A percentile compares a stretch with the other conserved stretches of the same genome.
These are phyloP conservation scores for Arizona elegans DNA, from an alignment of 2,113 vertebrate species.

Conservation along the genomic window DNA sequence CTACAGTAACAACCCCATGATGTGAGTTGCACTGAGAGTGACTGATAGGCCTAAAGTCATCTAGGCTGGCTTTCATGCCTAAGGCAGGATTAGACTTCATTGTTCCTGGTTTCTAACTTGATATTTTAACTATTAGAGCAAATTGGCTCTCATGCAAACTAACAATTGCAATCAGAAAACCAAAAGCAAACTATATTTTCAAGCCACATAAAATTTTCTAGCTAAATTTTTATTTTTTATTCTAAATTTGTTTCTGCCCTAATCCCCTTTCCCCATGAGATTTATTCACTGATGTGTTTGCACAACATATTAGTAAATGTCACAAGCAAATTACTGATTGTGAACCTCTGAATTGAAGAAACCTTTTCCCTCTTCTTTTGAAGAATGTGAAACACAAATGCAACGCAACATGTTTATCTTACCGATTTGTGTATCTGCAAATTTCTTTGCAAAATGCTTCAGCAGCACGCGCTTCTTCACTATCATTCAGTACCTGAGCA, in stretches of 20 bases:
- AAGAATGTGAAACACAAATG: background rate
- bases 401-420: background rate
- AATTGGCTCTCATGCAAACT: background rate
- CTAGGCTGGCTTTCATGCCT: too few relatives aligned
- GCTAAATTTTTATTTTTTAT: background rate
- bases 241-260: background rate
- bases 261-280: background rate
- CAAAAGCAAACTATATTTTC: background rate
- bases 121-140: too few relatives aligned
- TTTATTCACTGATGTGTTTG: background rate
- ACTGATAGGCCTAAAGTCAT: too few relatives aligned
- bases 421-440: conserved; percentile 80
- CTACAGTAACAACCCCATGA: too few relatives aligned
- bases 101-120: too few relatives aligned
- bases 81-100: too few relatives aligned
- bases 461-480: conserved; percentile 80
- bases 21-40: too few relatives aligned
- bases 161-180: background rate
- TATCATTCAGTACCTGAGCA: conserved; percentile 69
- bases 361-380: background rate
- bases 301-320: background rate
- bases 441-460: conserved; percentile 76
- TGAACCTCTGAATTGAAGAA: background rate
- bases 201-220: background rate
- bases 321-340: background rate